These are phyloP conservation scores for Watsonalla binaria DNA, from an alignment of 2,888 invertebrate genomes.

Conservation along the genomic window DNA sequence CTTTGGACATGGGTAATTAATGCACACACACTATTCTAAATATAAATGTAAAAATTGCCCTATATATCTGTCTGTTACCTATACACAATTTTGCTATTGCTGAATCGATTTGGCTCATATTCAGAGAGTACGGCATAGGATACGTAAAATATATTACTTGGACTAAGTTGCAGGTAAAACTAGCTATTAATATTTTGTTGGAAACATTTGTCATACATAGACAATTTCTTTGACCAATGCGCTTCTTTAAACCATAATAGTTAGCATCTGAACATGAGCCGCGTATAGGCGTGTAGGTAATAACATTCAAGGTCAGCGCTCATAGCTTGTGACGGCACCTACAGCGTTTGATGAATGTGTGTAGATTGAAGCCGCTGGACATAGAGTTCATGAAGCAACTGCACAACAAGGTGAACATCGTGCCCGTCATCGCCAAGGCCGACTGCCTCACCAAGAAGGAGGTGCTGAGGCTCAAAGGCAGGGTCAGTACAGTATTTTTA, in stretches of 20 bases:
- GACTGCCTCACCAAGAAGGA: conserved; percentile 97
- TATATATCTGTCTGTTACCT: neutral
- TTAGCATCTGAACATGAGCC: no score
- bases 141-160: no score
- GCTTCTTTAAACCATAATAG: no score
- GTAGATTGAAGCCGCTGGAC: conserved; percentile 93
- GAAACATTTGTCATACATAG: no score
- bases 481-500: conserved; percentile 65
- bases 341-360: conserved; percentile 16
- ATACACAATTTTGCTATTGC: neutral
- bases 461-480: conserved; percentile 89
- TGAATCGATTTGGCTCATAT: no score
- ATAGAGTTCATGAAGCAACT: conserved; percentile 97
- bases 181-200: no score
- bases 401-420: conserved; percentile 97
- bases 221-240: neutral
- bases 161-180: no score
- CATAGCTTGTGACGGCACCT: neutral
- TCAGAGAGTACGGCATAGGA: no score
- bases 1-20: conserved; percentile 92
- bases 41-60: no score
- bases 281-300: no score
- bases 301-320: no score
- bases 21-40: no score
- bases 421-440: conserved; percentile 98